A percentile compares a stretch with the other conserved stretches of the same genome.
phyloP scores from a whole-genome alignment of 1,140 invertebrate species.

The Caenorhabditis inopinata region DNA sequence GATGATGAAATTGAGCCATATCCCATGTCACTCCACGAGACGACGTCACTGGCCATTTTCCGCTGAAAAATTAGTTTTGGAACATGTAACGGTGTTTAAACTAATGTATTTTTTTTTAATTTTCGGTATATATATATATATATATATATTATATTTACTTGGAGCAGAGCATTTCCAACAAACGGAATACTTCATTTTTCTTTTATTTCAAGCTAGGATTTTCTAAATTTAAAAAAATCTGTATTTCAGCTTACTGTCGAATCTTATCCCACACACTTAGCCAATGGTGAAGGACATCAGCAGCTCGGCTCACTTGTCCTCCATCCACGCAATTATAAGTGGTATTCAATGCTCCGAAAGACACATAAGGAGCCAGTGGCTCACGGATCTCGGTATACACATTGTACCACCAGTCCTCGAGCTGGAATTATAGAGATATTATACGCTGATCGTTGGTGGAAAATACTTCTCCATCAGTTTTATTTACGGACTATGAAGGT shows the following conservation, averaged over 20 bases:
- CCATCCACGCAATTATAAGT: slow-evolving; percentile 10
- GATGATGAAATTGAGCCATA: slow-evolving; percentile 48
- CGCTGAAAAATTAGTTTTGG: too few species aligned
- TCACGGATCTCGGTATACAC: slow-evolving; percentile 42
- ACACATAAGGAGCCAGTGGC: slow-evolving; percentile 38
- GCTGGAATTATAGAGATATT: neutral
- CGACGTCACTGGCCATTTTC: slow-evolving; percentile 40
- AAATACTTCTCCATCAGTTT: too few species aligned
- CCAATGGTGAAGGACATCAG: slow-evolving; percentile 42
- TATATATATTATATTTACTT: too few species aligned
- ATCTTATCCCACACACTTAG: slow-evolving; percentile 38
- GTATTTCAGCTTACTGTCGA: neutral
- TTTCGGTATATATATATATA: too few species aligned
- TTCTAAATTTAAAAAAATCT: neutral
- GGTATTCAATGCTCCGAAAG: slow-evolving; percentile 38
- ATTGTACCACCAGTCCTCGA: slow-evolving; percentile 54
- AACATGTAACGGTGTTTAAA: too few species aligned
- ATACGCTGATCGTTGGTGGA: neutral
- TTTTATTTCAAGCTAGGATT: neutral
- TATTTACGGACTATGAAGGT: too few species aligned
- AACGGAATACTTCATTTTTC: too few species aligned
- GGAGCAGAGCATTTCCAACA: too few species aligned
- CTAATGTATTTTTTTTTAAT: too few species aligned
- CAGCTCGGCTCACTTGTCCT: slow-evolving; percentile 42
- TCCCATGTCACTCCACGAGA: slow-evolving; percentile 45